phyloP scores from a whole-genome alignment of 2,888 invertebrate species.

The Apantesis nais region DNA sequence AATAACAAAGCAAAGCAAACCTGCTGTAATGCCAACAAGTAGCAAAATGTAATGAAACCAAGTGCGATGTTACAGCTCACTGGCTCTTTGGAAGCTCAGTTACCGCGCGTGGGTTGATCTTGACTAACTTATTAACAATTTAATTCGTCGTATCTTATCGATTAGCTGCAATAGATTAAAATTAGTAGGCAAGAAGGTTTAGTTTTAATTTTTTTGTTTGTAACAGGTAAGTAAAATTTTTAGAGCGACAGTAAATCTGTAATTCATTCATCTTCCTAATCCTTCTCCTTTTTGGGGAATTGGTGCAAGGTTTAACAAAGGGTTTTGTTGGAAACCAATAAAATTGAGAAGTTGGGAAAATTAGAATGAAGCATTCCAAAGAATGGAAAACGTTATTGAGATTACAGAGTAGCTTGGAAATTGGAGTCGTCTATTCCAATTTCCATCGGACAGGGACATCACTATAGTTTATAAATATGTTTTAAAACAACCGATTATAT shows the following conservation, averaged over 20 bases:
- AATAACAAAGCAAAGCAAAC: slow-evolving; percentile 25
- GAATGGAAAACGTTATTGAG: not conserved
- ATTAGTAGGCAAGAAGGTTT: no score
- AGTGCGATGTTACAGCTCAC: slow-evolving; percentile 31
- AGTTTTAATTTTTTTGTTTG: not conserved
- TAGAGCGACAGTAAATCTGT: not conserved
- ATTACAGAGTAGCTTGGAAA: not conserved
- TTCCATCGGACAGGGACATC: not conserved
- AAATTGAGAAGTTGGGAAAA: no score
- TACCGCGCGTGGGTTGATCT: not conserved
- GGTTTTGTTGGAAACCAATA: not conserved
- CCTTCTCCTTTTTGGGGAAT: no score
- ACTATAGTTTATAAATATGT: not conserved
- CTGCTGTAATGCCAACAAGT: slow-evolving; percentile 34
- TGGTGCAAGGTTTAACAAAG: no score
- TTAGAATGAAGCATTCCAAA: no score
- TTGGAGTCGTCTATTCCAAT: not conserved
- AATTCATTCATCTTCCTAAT: not conserved
- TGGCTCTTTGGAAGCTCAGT: slow-evolving; percentile 5
- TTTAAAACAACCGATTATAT: not conserved
- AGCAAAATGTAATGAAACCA: slow-evolving; percentile 40
- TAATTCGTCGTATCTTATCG: not conserved
- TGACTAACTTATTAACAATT: not conserved
- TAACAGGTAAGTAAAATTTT: not conserved
- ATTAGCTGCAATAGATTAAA: not conserved